Percentiles rank a stretch among this genome's conserved stretches.
phyloP scores from a whole-genome alignment of 2,797 vertebrate genomes.

The Vespertilio murinus region DNA sequence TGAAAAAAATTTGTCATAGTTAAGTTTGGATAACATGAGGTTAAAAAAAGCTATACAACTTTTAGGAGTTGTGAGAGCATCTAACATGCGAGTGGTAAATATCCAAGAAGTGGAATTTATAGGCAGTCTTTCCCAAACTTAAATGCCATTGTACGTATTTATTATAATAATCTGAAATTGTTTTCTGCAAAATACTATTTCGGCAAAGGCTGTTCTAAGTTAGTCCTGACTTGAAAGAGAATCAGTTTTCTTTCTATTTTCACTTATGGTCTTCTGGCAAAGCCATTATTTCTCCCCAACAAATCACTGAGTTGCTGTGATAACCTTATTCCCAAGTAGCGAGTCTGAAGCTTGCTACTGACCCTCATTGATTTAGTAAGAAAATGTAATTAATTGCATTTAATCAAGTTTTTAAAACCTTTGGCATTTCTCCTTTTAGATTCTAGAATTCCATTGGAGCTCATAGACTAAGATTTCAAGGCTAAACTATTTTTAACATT shows the following conservation, averaged over 20 bases:
- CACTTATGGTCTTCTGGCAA: background rate
- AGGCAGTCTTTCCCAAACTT: background rate
- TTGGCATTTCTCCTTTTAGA: background rate
- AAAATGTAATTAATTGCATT: background rate
- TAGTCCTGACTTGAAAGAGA: background rate
- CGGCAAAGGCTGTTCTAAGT: background rate
- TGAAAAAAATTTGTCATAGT: background rate
- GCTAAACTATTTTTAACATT: background rate
- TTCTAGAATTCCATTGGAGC: background rate
- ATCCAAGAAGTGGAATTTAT: background rate
- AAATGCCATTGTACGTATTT: conserved; percentile 6
- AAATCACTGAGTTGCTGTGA: background rate
- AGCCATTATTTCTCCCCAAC: background rate
- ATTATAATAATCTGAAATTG: background rate
- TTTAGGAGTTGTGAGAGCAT: background rate
- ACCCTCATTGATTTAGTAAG: background rate
- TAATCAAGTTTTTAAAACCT: background rate
- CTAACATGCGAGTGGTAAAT: background rate
- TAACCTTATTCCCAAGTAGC: background rate
- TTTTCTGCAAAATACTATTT: background rate
- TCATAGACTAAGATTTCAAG: background rate
- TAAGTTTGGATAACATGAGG: background rate
- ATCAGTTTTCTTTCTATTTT: background rate
- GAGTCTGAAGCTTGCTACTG: background rate
- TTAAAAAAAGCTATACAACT: background rate